Conservation (phyloP, 2,888 invertebrate species). For the Blera fallax region DNA sequence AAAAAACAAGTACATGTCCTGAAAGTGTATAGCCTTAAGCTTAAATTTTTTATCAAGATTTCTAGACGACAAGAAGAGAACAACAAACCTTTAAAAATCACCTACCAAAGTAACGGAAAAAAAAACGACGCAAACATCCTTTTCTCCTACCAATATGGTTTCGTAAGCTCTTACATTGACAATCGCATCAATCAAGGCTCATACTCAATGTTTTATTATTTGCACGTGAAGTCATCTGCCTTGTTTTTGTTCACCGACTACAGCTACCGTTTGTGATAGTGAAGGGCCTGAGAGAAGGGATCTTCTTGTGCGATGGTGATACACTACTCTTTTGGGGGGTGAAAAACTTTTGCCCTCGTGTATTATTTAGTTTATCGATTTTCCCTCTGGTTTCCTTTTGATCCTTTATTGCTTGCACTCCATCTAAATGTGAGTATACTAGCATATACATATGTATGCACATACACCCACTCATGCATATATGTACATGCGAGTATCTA, state of each 20-base stretch:
- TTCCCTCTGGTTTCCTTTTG: slow-evolving; percentile 68
- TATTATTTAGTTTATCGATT: slow-evolving; percentile 73
- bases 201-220: slow-evolving; percentile 70
- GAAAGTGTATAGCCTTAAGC: background rate
- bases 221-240: slow-evolving; percentile 70
- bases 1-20: background rate
- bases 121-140: background rate
- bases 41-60: slow-evolving; percentile 21
- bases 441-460: too few species aligned
- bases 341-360: slow-evolving; percentile 61
- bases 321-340: slow-evolving; percentile 31
- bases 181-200: slow-evolving; percentile 69
- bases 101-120: slow-evolving; percentile 1
- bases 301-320: slow-evolving; percentile 12
- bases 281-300: slow-evolving; percentile 19
- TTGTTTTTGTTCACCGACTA: slow-evolving; percentile 63
- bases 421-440: slow-evolving; percentile 37
- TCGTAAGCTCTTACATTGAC: slow-evolving; percentile 60
- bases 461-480: background rate
- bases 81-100: slow-evolving; percentile 39
- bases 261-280: slow-evolving; percentile 11
- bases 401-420: slow-evolving; percentile 69
- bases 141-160: background rate
- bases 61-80: background rate
- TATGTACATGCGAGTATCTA: slow-evolving; percentile 30